phyloP scores from a whole-genome alignment of 2,113 vertebrate genomes.

The Rattus norvegicus region DNA sequence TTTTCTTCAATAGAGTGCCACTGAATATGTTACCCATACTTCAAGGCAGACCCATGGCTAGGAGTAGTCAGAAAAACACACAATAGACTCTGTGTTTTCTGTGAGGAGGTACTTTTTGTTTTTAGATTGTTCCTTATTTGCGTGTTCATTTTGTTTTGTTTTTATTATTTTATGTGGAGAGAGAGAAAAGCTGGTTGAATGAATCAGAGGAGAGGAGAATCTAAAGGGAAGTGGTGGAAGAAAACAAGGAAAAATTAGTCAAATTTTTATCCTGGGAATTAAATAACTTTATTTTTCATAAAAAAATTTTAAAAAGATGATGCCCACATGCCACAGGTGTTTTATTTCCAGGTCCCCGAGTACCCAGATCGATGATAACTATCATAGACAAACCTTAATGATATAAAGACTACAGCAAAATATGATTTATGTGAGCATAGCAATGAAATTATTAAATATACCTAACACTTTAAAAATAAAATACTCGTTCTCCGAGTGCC shows the following conservation, averaged over 20 bases:
- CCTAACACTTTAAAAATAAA: background rate
- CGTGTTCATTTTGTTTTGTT: background rate
- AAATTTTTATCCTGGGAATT: background rate
- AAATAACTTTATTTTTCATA: background rate
- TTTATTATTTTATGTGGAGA: background rate
- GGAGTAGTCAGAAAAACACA: background rate
- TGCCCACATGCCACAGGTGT: background rate
- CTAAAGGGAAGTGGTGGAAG: background rate
- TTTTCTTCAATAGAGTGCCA: background rate
- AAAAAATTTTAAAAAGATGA: background rate
- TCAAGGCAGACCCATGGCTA: background rate
- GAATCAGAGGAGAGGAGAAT: background rate
- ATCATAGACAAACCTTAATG: background rate
- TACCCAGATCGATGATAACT: background rate
- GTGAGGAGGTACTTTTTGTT: background rate
- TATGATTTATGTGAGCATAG: background rate
- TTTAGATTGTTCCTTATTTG: background rate
- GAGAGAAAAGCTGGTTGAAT: background rate
- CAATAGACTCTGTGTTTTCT: background rate
- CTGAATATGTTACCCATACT: background rate
- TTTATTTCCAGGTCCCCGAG: background rate
- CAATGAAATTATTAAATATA: slow-evolving; percentile 34
- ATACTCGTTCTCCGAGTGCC: background rate
- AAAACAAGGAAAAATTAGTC: background rate
- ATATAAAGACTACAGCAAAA: background rate